Evolutionary conservation across 2,113 vertebrate genomes (phyloP).

Genomic region (Myiagra hebetior): DNA sequence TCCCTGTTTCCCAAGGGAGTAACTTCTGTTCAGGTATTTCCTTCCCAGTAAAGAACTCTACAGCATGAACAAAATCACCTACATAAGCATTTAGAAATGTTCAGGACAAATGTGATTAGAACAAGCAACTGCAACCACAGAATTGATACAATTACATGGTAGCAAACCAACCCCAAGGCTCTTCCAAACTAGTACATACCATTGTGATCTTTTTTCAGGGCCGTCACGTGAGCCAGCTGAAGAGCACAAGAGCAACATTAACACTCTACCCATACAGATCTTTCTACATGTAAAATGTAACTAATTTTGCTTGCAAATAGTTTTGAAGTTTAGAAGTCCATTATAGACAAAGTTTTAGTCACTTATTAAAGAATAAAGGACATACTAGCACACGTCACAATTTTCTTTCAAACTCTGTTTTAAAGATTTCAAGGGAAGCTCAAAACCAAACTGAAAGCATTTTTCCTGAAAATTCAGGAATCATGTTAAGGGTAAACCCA

Average conservation of each 20-base stretch:
- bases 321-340: not conserved
- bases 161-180: not conserved
- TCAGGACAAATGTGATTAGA: not conserved
- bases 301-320: not conserved
- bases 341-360: not conserved
- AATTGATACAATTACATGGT: not conserved
- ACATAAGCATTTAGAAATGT: not conserved
- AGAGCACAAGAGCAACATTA: slow-evolving; percentile 21
- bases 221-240: slow-evolving; percentile 86
- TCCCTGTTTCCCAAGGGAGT: not conserved
- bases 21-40: not conserved
- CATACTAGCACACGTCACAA: not conserved
- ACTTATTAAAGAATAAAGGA: not conserved
- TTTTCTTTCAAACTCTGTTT: not conserved
- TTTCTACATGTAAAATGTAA: not conserved
- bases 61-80: not conserved
- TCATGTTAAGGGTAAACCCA: not conserved
- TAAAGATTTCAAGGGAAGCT: not conserved
- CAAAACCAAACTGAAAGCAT: not conserved
- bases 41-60: not conserved
- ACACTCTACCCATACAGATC: not conserved
- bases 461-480: not conserved
- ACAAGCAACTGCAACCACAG: not conserved
- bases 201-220: slow-evolving; percentile 83
- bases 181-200: slow-evolving; percentile 73